Conservation (phyloP, 2,797 vertebrate genomes). For the Sebastes dallii region DNA sequence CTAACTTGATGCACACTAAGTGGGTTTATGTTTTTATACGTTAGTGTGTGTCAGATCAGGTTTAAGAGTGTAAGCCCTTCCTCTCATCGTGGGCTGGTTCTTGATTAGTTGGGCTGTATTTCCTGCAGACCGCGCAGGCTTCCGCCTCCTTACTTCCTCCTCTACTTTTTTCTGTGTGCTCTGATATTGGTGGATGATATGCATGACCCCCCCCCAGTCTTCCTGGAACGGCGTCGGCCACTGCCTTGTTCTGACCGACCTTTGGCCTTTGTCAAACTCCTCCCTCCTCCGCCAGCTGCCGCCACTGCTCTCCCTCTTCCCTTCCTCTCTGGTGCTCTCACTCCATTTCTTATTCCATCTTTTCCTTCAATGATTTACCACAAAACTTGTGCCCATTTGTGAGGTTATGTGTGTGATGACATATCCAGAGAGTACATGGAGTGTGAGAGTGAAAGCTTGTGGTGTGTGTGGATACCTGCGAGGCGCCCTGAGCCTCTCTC, state of each 20-base stretch:
- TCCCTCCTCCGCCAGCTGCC: constrained; percentile 83
- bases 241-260: constrained; percentile 53
- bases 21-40: not conserved
- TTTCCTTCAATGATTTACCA: constrained; percentile 45
- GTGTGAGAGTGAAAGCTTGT: constrained; percentile 3
- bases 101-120: constrained; percentile 36
- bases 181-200: constrained; percentile 35
- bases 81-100: constrained; percentile 25
- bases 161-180: constrained; percentile 59
- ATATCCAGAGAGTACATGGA: not conserved
- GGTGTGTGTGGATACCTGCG: constrained; percentile 17
- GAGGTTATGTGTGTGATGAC: constrained; percentile 41
- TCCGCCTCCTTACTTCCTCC: constrained; percentile 63
- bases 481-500: constrained; percentile 75
- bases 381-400: constrained; percentile 31
- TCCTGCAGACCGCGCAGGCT: constrained; percentile 72
- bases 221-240: constrained; percentile 42
- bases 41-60: not conserved
- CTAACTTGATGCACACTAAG: not conserved
- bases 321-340: constrained; percentile 23
- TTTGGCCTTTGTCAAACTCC: constrained; percentile 72
- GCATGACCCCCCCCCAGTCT: constrained; percentile 81
- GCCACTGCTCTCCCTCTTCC: constrained; percentile 76
- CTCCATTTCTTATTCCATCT: constrained; percentile 13
- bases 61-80: constrained; percentile 10